Conservation (phyloP, 2,797 vertebrate species). For the Chromobotia macracanthus region DNA sequence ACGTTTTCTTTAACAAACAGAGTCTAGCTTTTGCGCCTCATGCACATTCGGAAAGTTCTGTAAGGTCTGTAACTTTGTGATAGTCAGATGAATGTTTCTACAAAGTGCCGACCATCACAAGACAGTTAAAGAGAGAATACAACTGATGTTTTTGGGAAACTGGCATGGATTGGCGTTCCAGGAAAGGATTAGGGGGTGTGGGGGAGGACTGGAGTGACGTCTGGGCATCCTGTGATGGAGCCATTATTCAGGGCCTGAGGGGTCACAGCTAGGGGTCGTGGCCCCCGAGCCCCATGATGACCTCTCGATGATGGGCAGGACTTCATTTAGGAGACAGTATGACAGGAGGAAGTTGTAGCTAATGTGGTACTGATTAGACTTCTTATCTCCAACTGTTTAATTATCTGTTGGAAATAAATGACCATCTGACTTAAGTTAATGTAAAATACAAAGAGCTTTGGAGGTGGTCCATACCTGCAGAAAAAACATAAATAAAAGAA, state of each 20-base stretch:
- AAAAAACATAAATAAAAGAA: too few species aligned
- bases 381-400: conserved; percentile 41
- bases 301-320: conserved; percentile 32
- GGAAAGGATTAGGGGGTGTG: neutral
- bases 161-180: neutral
- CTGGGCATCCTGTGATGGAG: conserved; percentile 45
- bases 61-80: neutral
- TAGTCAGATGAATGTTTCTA: neutral
- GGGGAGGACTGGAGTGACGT: conserved; percentile 25
- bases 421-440: neutral
- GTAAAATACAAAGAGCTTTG: too few species aligned
- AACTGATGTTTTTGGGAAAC: neutral
- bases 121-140: neutral
- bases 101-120: neutral
- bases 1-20: neutral
- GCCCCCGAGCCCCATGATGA: conserved; percentile 24
- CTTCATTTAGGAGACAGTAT: conserved; percentile 6
- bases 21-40: conserved; percentile 1
- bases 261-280: conserved; percentile 48
- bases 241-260: conserved; percentile 44
- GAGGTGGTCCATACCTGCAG: too few species aligned
- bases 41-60: neutral
- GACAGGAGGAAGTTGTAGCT: conserved; percentile 52
- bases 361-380: conserved; percentile 50
- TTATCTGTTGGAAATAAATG: conserved; percentile 18